Evolutionary conservation across 2,113 vertebrate species (phyloP).

Genomic region (Collichthys lucidus): DNA sequence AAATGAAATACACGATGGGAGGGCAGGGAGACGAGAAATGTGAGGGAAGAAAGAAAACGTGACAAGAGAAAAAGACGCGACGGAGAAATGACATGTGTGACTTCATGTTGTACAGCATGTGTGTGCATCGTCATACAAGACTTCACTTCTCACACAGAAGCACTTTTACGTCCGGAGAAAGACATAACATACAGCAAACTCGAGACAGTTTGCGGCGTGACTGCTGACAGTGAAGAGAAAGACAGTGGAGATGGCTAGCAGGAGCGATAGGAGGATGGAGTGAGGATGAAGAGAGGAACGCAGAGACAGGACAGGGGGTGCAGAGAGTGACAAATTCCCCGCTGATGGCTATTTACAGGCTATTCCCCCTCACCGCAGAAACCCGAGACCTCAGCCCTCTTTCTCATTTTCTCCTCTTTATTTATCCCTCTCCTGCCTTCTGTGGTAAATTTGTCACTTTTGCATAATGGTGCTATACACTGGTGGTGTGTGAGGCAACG

Average conservation of each 20-base stretch:
- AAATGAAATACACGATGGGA: conserved; percentile 16
- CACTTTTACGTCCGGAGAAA: conserved; percentile 28
- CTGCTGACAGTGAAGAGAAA: conserved; percentile 51
- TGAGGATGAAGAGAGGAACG: conserved; percentile 16
- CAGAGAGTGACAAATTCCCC: conserved; percentile 70
- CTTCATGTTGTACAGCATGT: conserved; percentile 10
- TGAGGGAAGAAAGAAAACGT: neutral
- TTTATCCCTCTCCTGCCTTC: conserved; percentile 61
- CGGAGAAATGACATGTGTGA: conserved; percentile 20
- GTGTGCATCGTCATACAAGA: neutral
- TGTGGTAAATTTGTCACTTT: conserved; percentile 74
- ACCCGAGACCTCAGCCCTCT: conserved; percentile 34
- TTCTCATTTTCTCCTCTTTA: conserved; percentile 72
- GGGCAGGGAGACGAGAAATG: conserved; percentile 15
- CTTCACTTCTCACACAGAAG: conserved; percentile 16
- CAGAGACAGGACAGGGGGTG: conserved; percentile 42
- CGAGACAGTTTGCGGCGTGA: conserved; percentile 25
- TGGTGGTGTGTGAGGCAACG: conserved; percentile 27
- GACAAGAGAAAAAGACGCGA: neutral
- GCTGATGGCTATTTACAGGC: conserved; percentile 76
- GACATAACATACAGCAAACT: neutral
- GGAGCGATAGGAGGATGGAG: conserved; percentile 19
- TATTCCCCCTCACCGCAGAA: conserved; percentile 52
- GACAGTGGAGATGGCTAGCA: conserved; percentile 36
- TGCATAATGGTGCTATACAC: conserved; percentile 77